Evolutionary conservation across 2,113 vertebrate species (phyloP).

Genomic region (Haliaeetus leucogaster): DNA sequence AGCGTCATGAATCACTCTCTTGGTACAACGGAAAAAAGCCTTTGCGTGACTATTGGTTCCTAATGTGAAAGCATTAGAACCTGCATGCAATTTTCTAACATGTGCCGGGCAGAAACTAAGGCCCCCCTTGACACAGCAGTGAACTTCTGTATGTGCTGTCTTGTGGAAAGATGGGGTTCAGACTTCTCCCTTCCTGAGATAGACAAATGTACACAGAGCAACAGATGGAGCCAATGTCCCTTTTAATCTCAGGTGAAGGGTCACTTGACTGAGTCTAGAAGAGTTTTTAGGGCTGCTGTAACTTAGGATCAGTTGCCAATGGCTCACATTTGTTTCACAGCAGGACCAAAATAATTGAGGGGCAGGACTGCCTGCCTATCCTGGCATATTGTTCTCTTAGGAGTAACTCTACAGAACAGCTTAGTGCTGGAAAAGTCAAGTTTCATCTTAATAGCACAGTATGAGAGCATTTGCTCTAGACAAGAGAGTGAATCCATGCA

Average conservation of each 20-base stretch:
- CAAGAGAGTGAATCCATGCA: not conserved
- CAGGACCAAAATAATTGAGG: not conserved
- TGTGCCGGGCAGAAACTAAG: not conserved
- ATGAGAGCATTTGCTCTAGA: not conserved
- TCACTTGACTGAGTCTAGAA: not conserved
- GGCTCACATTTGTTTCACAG: not conserved
- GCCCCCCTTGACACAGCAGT: not conserved
- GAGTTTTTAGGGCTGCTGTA: not conserved
- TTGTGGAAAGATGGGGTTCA: not conserved
- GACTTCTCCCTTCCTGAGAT: not conserved
- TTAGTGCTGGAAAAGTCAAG: not conserved
- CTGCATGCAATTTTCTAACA: not conserved
- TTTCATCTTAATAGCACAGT: not conserved
- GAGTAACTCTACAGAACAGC: not conserved
- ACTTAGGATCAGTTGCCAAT: not conserved
- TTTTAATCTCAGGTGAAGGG: not conserved
- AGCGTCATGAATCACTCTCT: not conserved
- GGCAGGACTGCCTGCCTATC: accelerated
- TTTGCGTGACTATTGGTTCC: not conserved
- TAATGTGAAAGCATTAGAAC: not conserved
- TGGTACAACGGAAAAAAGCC: not conserved
- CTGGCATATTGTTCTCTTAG: not conserved
- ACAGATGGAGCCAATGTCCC: not conserved
- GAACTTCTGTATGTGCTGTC: not conserved
- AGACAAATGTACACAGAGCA: not conserved